Percentiles rank a stretch among this genome's conserved stretches.
Conservation (phyloP, 2,888 invertebrate species). For the Glyphotaelius pellucidus region DNA sequence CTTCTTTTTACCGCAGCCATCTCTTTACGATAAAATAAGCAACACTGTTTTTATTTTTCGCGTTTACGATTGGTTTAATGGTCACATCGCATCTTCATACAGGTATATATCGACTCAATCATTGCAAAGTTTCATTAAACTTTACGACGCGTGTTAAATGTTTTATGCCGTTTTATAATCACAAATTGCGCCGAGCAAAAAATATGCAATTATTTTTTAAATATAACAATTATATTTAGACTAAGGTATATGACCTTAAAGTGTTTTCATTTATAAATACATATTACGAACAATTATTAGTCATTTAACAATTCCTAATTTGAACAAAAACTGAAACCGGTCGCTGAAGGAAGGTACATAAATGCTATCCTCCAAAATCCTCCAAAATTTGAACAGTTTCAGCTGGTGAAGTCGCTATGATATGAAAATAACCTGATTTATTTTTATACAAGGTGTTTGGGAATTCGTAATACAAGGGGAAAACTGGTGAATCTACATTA, state of each 20-base stretch:
- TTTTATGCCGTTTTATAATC: background rate
- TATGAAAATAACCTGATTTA: too few relatives aligned
- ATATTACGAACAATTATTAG: background rate
- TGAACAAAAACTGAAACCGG: too few relatives aligned
- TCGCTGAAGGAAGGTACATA: too few relatives aligned
- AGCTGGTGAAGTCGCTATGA: too few relatives aligned
- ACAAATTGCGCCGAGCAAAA: background rate
- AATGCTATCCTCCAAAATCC: too few relatives aligned
- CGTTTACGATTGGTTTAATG: background rate
- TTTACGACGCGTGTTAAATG: background rate
- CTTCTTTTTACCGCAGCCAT: slow-evolving; percentile 3
- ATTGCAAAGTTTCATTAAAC: background rate
- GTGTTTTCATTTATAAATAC: background rate
- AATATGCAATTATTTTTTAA: background rate
- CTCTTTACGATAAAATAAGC: background rate
- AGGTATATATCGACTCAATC: background rate
- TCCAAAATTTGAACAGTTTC: too few relatives aligned
- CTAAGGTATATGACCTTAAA: background rate
- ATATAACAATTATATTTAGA: background rate
- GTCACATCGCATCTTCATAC: background rate
- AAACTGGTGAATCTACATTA: too few relatives aligned
- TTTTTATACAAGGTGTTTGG: too few relatives aligned
- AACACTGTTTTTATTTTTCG: background rate
- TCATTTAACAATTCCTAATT: too few relatives aligned
- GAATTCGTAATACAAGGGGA: too few relatives aligned